These are phyloP conservation scores for Gandaritis pyraliata DNA, from an alignment of 2,888 invertebrate genomes.

Conservation along the genomic window DNA sequence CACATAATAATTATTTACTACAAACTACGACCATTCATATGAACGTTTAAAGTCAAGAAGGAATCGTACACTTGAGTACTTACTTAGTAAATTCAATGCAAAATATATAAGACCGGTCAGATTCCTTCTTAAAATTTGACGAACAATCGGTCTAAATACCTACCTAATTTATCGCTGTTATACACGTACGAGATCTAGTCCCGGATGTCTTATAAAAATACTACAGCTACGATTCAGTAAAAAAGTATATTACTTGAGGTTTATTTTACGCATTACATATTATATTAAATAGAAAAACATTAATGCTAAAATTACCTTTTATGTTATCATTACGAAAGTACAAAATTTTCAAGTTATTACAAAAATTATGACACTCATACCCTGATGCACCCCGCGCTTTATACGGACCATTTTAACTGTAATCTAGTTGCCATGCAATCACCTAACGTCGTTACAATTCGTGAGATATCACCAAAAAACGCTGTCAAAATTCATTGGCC, in stretches of 20 bases:
- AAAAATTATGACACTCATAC: constrained; percentile 83
- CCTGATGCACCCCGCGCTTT: constrained; percentile 84
- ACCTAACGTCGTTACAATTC: constrained; percentile 81
- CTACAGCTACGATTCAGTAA: constrained; percentile 80
- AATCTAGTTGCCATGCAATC: constrained; percentile 80
- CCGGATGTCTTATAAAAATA: constrained; percentile 78
- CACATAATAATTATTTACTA: constrained; percentile 65
- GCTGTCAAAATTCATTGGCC: constrained; percentile 46
- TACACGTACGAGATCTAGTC: constrained; percentile 77
- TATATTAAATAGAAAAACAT: constrained; percentile 77
- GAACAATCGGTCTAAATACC: constrained; percentile 58
- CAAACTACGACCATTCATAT: constrained; percentile 60
- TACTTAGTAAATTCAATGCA: constrained; percentile 45
- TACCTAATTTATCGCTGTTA: constrained; percentile 81
- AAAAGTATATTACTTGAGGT: constrained; percentile 79
- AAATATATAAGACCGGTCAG: constrained; percentile 44
- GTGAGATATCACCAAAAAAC: constrained; percentile 74
- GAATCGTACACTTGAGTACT: constrained; percentile 49
- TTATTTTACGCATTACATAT: constrained; percentile 74
- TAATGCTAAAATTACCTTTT: constrained; percentile 74
- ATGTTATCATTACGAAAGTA: constrained; percentile 78
- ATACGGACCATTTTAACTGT: constrained; percentile 52
- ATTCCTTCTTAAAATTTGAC: constrained; percentile 63
- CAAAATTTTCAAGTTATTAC: constrained; percentile 73
- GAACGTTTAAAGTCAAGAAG: constrained; percentile 61